phyloP scores from a whole-genome alignment of 2,888 invertebrate species.

The Eretmocerus hayati region DNA sequence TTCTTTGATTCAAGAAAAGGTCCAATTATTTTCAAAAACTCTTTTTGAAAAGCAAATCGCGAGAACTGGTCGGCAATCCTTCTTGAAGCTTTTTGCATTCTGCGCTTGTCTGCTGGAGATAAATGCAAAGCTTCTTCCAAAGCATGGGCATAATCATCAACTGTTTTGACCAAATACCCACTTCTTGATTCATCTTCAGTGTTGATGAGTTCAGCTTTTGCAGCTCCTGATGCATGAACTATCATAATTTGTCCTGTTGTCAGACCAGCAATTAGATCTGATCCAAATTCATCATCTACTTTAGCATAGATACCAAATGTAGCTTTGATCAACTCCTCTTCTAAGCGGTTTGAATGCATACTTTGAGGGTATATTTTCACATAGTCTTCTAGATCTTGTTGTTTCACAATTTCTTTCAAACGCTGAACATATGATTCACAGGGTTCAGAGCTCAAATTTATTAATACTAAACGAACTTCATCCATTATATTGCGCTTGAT shows the following conservation, averaged over 20 bases:
- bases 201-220: slow-evolving; percentile 58
- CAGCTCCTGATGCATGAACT: slow-evolving; percentile 93
- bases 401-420: slow-evolving; percentile 71
- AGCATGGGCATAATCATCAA: slow-evolving; percentile 69
- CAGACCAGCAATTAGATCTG: slow-evolving; percentile 94
- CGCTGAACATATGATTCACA: slow-evolving; percentile 75
- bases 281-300: slow-evolving; percentile 99
- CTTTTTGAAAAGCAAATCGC: slow-evolving; percentile 69
- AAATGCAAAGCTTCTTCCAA: slow-evolving; percentile 63
- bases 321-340: slow-evolving; percentile 63
- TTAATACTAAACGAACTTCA: slow-evolving; percentile 66
- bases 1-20: slow-evolving; percentile 51
- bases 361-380: slow-evolving; percentile 87
- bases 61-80: slow-evolving; percentile 85
- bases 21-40: slow-evolving; percentile 66
- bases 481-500: slow-evolving; percentile 63
- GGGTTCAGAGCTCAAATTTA: slow-evolving; percentile 81
- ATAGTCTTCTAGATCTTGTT: slow-evolving; percentile 72
- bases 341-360: slow-evolving; percentile 68
- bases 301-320: slow-evolving; percentile 90
- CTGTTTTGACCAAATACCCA: slow-evolving; percentile 75
- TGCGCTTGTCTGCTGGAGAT: slow-evolving; percentile 52
- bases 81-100: slow-evolving; percentile 67
- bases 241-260: slow-evolving; percentile 89
- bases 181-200: slow-evolving; percentile 61